Evolutionary conservation across 2,888 invertebrate species (phyloP), one percentile per base, ranked within the genome.

Genomic region (Drosophila gaucha): DNA sequence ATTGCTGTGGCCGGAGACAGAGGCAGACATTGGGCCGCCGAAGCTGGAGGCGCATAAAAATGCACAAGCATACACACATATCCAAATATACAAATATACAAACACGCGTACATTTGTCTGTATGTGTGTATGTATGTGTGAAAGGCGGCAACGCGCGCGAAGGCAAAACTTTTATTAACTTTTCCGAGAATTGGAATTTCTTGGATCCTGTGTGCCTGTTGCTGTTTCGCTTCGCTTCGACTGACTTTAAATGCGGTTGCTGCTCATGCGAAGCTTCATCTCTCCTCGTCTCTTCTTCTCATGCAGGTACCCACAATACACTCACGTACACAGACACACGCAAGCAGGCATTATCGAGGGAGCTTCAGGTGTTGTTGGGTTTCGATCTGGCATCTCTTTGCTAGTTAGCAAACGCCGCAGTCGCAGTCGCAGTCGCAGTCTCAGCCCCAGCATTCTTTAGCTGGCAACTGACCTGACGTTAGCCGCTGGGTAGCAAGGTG

Each of bases 81-180:
- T 8, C 63, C 10, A 33, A 26, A 58, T 35, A 20, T 18, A 22
- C 1, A 8, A 3, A 6, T 9, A 9, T 4, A 9, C n/a, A 30
- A 33, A 30, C 44, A 30, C 14, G 36, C 31, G 65, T 35, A 49
- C 26, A 44, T 44, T 10, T 22, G 28, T 43, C 1, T 2, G 0
- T 43, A 6, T 16, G n/a, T 33, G 16, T 28, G 24, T 26, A 14
- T 50, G 36, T 46, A 58, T 74, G 58, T 71, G 63, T 68, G 77
- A 86, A 88, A 84, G 78, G 84, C 67, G 71, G 72, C 84, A 79
- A 75, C 74, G 78, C 68, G 59, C 59, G 74, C 74, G 62, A 83
- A 80, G 86, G 78, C 84, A 84, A 84, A 80, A 84, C 87, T 88
- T 84, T 84, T 84, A 84, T 88, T 84, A 84, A 88, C 88, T 86